Evolutionary conservation across 2,888 invertebrate species (phyloP), one percentile per base, ranked within the genome.

Genomic region (Ormyrus rosae): DNA sequence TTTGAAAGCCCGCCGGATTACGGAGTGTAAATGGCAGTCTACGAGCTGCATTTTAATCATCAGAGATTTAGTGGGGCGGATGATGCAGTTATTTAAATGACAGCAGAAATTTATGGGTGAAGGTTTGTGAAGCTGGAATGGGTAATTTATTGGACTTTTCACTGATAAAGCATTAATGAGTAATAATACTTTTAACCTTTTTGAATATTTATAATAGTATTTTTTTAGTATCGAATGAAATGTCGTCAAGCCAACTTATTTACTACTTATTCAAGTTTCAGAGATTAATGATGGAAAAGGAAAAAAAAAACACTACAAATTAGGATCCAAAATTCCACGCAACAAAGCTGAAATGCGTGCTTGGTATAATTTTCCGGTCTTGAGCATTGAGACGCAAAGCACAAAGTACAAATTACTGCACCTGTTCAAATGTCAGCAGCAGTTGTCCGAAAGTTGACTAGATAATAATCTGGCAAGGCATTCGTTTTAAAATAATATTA

Each of bases 1-100:
- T 56, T 65, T 65, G 7, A 64, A 65, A 64, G 58, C 53, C 50
- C 60, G 64, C 56, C 65, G 65, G 71, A 61, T 78, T 78, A 72
- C 61, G 51, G 65, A 67, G 50, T 78, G 50, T 51, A 60, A 71
- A 70, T 58, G 77, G 48, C 3, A 19, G 64, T 8, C 45, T 45
- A 58, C 11, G 51, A 3, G 13, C 51, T 46, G 48, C 10, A 19
- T 55, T 56, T 77, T 64, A 70, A 77, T 70, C 70, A 70, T 77
- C n/a, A 9, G 19, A 10, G 48, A 13, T 65, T 4, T 34, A 34
- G 34, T 0, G 19, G 19, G 19, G 19, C 19, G 19, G 19, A 19
- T 19, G 34, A 34, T 34, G 34, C 34, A 34, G 34, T 34, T 34
- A 34, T 34, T 34, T 34, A 34, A 34, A 34, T 34, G 34, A 2